These are phyloP conservation scores for Graphium colonna DNA, from an alignment of 2,888 invertebrate genomes.

Conservation along the genomic window DNA sequence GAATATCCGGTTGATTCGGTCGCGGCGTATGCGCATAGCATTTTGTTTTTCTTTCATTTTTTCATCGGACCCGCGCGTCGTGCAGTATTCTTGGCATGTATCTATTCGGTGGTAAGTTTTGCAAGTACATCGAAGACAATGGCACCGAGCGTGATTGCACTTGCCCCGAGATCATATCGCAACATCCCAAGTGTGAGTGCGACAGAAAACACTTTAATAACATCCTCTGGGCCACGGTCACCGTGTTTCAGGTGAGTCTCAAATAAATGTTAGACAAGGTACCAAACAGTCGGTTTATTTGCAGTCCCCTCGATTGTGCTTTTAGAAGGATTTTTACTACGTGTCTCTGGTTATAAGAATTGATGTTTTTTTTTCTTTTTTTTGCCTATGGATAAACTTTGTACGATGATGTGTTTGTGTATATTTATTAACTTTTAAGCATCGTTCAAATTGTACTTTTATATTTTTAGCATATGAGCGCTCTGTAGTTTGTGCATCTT, in stretches of 20 bases:
- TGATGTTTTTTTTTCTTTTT: slow-evolving; percentile 12
- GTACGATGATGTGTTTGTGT: slow-evolving; percentile 2
- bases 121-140: slow-evolving; percentile 95
- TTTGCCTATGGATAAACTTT: not conserved
- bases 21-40: slow-evolving; percentile 76
- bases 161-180: slow-evolving; percentile 94
- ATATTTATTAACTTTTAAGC: slow-evolving; percentile 31
- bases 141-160: slow-evolving; percentile 93
- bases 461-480: slow-evolving; percentile 55
- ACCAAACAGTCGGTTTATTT: slow-evolving; percentile 69
- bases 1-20: slow-evolving; percentile 59
- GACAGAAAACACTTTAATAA: slow-evolving; percentile 99
- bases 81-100: slow-evolving; percentile 99
- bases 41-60: slow-evolving; percentile 78
- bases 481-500: slow-evolving; percentile 74
- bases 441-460: slow-evolving; percentile 24
- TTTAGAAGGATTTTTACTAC: slow-evolving; percentile 55
- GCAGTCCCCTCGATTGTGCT: slow-evolving; percentile 66
- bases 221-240: slow-evolving; percentile 98
- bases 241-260: slow-evolving; percentile 96
- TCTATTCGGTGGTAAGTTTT: slow-evolving; percentile 99
- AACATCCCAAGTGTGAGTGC: slow-evolving; percentile 95
- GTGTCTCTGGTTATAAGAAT: slow-evolving; percentile 57
- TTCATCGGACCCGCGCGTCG: slow-evolving; percentile 66
- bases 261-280: slow-evolving; percentile 58